A percentile compares a stretch with the other conserved stretches of the same genome.
These are phyloP conservation scores for Gymnopithys bicolor DNA, from an alignment of 2,797 vertebrate species.

Conservation along the genomic window DNA sequence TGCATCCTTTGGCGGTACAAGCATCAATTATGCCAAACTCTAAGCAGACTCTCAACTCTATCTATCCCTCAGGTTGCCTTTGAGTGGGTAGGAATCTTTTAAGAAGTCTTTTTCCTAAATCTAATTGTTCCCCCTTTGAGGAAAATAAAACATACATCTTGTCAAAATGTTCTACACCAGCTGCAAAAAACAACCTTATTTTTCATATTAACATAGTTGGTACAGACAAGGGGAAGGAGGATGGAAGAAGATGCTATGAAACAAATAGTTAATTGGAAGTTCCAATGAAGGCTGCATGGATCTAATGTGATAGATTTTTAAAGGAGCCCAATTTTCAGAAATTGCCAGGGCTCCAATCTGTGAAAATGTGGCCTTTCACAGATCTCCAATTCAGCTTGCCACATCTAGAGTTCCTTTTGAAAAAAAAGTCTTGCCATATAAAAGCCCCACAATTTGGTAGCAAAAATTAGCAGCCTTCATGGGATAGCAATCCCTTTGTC, in stretches of 20 bases:
- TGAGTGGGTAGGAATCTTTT: background rate
- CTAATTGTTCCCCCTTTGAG: background rate
- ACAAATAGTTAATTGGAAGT: constrained; percentile 49
- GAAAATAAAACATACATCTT: background rate
- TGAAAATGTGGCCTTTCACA: constrained; percentile 51
- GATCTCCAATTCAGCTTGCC: constrained; percentile 49
- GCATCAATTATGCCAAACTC: background rate
- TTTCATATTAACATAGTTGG: background rate
- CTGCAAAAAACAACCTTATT: background rate
- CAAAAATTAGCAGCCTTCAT: constrained; percentile 53
- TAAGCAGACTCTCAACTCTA: background rate
- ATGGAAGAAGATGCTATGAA: background rate
- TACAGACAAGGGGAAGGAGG: background rate
- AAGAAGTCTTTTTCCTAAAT: background rate
- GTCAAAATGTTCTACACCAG: background rate
- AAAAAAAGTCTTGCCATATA: background rate
- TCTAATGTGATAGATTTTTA: constrained; percentile 26
- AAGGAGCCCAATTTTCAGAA: constrained; percentile 62
- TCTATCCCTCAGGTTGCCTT: background rate
- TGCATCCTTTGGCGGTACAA: background rate
- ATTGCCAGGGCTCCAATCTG: constrained; percentile 58
- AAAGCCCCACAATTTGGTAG: constrained; percentile 21
- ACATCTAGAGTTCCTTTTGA: background rate
- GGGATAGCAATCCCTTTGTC: constrained; percentile 40
- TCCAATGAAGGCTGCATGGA: background rate